Conservation (phyloP, 2,113 vertebrate species). For the pig (Sus scrofa) region DNA sequence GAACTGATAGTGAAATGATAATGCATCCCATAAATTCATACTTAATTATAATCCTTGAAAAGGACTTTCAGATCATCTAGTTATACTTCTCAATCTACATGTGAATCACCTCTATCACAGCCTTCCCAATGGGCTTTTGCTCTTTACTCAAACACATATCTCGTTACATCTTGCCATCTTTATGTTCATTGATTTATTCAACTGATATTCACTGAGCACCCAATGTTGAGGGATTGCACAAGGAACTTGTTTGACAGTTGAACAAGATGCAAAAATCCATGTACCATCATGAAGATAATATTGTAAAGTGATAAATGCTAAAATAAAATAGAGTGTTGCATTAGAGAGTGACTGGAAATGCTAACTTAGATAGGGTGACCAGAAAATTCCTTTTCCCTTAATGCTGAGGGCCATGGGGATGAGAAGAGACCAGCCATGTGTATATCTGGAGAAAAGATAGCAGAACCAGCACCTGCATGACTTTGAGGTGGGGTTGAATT, state of each 20-base stretch:
- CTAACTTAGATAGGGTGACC: background rate
- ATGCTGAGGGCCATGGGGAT: background rate
- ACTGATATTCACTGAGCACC: background rate
- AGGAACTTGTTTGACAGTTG: background rate
- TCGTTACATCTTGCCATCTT: background rate
- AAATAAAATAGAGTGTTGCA: background rate
- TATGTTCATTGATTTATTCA: conserved; percentile 8
- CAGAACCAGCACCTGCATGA: background rate
- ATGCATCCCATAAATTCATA: background rate
- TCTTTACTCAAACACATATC: background rate
- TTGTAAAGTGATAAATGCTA: background rate
- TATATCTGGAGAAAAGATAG: background rate
- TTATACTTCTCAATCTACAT: background rate
- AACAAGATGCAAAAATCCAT: background rate
- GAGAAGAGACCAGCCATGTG: background rate
- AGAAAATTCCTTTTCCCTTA: background rate
- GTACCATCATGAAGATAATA: background rate
- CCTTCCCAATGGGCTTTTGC: background rate
- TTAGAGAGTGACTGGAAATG: background rate
- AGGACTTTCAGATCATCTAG: background rate
- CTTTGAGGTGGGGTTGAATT: background rate
- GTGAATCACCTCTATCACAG: background rate
- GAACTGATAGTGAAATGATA: background rate
- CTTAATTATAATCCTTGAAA: conserved; percentile 6
- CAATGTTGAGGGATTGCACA: background rate